These are phyloP conservation scores for Tyto alba DNA, from an alignment of 2,113 vertebrate genomes.

Conservation along the genomic window DNA sequence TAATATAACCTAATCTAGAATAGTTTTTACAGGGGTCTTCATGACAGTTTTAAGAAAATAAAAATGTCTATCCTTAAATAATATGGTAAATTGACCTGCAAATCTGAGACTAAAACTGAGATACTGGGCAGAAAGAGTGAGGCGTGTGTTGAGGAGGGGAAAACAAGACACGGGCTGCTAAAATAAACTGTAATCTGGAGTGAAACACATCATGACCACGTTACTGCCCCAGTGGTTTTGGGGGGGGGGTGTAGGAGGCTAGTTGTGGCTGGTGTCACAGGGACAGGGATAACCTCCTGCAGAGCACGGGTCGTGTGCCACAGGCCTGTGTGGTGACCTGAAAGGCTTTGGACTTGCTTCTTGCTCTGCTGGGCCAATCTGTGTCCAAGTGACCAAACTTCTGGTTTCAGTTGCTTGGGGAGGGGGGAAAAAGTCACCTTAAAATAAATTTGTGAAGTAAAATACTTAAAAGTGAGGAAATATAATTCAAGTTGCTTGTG, in stretches of 20 bases:
- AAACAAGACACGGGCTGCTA: neutral
- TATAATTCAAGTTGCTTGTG: neutral
- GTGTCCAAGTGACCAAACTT: neutral
- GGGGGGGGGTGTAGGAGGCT: too few relatives aligned
- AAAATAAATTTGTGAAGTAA: neutral
- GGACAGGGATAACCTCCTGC: neutral
- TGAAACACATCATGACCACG: neutral
- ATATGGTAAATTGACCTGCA: neutral
- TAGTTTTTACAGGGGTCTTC: neutral
- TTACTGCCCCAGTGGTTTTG: neutral
- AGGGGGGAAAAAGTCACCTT: neutral
- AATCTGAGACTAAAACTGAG: neutral
- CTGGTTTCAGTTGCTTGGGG: neutral
- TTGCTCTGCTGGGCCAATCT: neutral
- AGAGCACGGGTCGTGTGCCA: neutral
- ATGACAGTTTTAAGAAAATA: neutral
- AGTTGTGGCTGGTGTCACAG: neutral
- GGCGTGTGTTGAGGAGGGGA: neutral
- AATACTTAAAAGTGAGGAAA: neutral
- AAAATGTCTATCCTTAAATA: neutral
- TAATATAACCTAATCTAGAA: neutral
- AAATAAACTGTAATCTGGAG: neutral
- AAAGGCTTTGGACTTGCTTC: neutral
- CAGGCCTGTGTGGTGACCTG: rapidly evolving
- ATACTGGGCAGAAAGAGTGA: neutral